Evolutionary conservation across 2,888 invertebrate genomes (phyloP).

Genomic region (Thymelicus acteon): DNA sequence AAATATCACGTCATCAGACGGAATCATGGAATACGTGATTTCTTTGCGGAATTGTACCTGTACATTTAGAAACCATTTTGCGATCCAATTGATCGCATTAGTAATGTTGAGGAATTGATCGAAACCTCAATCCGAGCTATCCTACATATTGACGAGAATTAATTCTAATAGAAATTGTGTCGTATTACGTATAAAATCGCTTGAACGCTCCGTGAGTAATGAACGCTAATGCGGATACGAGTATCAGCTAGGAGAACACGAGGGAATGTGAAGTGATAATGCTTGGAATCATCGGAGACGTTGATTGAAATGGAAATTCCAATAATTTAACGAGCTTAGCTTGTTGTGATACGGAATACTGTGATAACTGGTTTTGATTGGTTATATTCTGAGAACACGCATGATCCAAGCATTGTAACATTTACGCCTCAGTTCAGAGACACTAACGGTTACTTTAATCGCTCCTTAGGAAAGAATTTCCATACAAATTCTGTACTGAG

Average conservation of each 20-base stretch:
- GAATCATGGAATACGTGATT: slow-evolving; percentile 39
- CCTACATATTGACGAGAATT: neutral
- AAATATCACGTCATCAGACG: slow-evolving; percentile 50
- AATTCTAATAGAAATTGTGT: neutral
- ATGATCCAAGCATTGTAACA: too few relatives aligned
- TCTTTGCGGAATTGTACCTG: neutral
- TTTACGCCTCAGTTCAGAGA: too few relatives aligned
- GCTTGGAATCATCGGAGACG: neutral
- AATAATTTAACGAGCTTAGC: neutral
- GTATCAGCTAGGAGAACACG: neutral
- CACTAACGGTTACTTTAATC: too few relatives aligned
- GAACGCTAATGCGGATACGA: neutral
- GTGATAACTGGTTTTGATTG: too few relatives aligned
- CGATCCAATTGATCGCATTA: neutral
- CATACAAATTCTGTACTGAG: too few relatives aligned
- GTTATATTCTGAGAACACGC: too few relatives aligned
- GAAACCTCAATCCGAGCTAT: neutral
- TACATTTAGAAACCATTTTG: neutral
- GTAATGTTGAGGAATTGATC: neutral
- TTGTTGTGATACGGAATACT: too few relatives aligned
- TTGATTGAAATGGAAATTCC: neutral
- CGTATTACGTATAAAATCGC: slow-evolving; percentile 7
- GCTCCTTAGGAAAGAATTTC: too few relatives aligned
- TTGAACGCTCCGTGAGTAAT: neutral
- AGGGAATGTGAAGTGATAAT: slow-evolving; percentile 6